These are phyloP conservation scores for Phataginus tricuspis DNA, from an alignment of 2,797 vertebrate species.

Conservation along the genomic window DNA sequence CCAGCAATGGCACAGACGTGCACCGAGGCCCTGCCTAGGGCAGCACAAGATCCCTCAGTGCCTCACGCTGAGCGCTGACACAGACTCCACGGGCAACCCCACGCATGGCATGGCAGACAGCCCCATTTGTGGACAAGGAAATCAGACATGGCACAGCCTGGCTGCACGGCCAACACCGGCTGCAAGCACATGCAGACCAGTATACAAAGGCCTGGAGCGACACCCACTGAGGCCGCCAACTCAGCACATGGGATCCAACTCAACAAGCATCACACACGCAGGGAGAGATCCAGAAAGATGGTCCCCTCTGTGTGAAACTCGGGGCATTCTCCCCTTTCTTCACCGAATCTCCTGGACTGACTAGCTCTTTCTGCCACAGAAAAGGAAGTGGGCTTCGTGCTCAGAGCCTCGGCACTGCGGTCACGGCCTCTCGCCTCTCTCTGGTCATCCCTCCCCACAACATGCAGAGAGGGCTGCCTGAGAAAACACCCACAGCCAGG, in stretches of 20 bases:
- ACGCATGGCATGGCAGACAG: too few species aligned
- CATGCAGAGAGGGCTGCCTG: neutral
- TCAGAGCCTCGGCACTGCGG: neutral
- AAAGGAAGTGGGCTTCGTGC: neutral
- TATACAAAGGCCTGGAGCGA: fast-evolving
- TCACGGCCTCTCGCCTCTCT: too few species aligned
- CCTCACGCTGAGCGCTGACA: too few species aligned
- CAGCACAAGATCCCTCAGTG: neutral
- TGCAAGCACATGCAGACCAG: neutral
- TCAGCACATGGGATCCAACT: neutral
- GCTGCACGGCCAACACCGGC: fast-evolving
- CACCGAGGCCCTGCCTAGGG: neutral
- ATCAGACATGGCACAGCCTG: neutral
- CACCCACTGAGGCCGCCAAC: neutral
- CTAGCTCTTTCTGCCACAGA: neutral
- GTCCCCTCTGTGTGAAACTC: neutral
- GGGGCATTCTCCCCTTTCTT: neutral
- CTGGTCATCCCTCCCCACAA: too few species aligned
- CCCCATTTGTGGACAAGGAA: too few species aligned
- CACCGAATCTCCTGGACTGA: neutral
- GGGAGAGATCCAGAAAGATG: neutral
- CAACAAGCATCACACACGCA: neutral
- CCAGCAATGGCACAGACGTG: fast-evolving
- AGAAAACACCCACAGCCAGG: neutral
- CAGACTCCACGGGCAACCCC: too few species aligned